These are phyloP conservation scores for Axea sp. DNA, from an alignment of 2,888 invertebrate genomes.

Conservation along the genomic window DNA sequence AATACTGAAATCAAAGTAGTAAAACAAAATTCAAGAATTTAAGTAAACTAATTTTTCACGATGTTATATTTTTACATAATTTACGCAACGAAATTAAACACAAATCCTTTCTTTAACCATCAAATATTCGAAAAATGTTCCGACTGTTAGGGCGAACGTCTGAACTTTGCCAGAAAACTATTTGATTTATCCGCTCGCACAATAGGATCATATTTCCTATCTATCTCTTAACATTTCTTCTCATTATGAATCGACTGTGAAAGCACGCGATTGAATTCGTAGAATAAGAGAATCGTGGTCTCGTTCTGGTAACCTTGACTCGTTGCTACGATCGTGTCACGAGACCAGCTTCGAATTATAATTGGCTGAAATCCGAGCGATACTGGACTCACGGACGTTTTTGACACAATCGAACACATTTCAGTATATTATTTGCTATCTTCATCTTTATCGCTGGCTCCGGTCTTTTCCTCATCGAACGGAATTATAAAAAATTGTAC, in stretches of 20 bases:
- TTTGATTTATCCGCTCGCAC: constrained; percentile 10
- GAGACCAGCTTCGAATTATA: constrained; percentile 42
- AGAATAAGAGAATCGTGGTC: constrained; percentile 48
- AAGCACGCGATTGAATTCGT: constrained; percentile 51
- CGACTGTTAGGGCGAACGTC: too few relatives aligned
- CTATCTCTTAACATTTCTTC: constrained; percentile 18
- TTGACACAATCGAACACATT: constrained; percentile 37
- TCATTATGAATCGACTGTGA: constrained; percentile 35
- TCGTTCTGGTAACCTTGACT: constrained; percentile 53
- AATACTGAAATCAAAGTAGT: too few relatives aligned
- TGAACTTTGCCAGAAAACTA: neutral
- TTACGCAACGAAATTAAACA: too few relatives aligned
- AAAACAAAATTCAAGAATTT: too few relatives aligned
- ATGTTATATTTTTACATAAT: too few relatives aligned
- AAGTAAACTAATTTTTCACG: too few relatives aligned
- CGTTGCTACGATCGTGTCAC: constrained; percentile 38
- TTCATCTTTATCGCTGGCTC: too few relatives aligned
- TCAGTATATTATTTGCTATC: neutral
- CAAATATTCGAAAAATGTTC: too few relatives aligned
- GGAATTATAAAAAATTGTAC: constrained; percentile 1
- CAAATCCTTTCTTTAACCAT: too few relatives aligned
- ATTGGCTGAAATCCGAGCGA: constrained; percentile 47
- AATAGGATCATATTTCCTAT: constrained; percentile 44
- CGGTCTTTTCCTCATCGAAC: neutral
- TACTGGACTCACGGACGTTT: constrained; percentile 20